Conservation (phyloP, 1,140 invertebrate species). For the Zophobas morio region DNA sequence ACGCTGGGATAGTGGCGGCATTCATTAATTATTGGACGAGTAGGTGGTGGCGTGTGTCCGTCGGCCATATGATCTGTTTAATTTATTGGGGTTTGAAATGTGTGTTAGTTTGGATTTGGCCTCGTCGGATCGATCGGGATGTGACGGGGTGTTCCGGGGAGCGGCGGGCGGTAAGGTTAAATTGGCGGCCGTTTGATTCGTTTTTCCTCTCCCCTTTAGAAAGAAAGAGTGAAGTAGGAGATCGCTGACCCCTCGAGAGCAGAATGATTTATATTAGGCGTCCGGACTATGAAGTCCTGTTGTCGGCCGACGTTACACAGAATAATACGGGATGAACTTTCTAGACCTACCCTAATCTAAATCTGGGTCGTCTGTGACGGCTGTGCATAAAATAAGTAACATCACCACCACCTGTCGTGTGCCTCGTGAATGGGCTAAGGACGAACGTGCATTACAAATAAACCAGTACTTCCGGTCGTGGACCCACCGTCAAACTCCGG, state of each 20-base stretch:
- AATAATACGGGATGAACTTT: conserved; percentile 52
- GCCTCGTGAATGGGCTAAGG: conserved; percentile 42
- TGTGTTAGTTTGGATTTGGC: conserved; percentile 42
- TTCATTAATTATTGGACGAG: conserved; percentile 40
- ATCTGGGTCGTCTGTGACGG: conserved; percentile 53
- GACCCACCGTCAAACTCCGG: conserved; percentile 1
- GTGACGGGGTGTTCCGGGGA: not conserved
- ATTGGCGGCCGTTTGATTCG: conserved; percentile 30
- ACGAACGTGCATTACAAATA: conserved; percentile 30
- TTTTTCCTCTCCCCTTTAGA: conserved; percentile 30
- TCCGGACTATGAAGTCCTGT: conserved; percentile 30
- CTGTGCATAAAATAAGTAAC: conserved; percentile 57
- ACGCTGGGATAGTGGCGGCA: conserved; percentile 13
- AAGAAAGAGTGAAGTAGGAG: conserved; percentile 37
- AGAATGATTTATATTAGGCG: conserved; percentile 46
- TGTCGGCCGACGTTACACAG: conserved; percentile 47
- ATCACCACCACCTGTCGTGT: conserved; percentile 58
- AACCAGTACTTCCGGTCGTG: conserved; percentile 27
- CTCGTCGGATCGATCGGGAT: conserved; percentile 29
- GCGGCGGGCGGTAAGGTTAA: conserved; percentile 16
- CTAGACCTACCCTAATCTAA: conserved; percentile 60
- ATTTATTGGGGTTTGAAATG: conserved; percentile 39
- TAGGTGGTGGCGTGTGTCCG: conserved; percentile 37
- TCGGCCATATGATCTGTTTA: conserved; percentile 42
- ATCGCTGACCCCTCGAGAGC: conserved; percentile 43